These are phyloP conservation scores for Odontamblyopus lacepedii DNA, from an alignment of 2,797 vertebrate species.

Conservation along the genomic window DNA sequence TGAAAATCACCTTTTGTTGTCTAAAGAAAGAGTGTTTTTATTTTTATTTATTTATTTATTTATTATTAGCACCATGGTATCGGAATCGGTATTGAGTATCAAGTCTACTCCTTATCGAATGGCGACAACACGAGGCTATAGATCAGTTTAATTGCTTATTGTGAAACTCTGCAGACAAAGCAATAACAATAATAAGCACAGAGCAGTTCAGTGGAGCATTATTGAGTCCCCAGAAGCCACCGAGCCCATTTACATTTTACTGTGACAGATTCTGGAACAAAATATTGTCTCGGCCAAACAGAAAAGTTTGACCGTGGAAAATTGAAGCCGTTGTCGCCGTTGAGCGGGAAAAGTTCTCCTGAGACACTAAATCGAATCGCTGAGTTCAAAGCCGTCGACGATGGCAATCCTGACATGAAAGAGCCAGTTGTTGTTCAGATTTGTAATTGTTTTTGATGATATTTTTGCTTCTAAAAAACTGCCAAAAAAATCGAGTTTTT, in stretches of 20 bases:
- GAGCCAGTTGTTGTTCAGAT: background rate
- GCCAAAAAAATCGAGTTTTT: background rate
- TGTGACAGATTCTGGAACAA: background rate
- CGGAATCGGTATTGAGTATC: too few relatives aligned
- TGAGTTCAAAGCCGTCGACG: conserved; percentile 4
- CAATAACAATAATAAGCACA: background rate
- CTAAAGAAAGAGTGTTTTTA: too few relatives aligned
- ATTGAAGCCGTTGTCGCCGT: background rate
- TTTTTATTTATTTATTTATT: too few relatives aligned
- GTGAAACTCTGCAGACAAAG: too few relatives aligned
- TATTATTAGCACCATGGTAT: too few relatives aligned
- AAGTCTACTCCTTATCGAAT: too few relatives aligned
- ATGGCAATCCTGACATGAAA: background rate
- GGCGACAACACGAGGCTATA: too few relatives aligned
- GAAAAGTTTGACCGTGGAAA: background rate
- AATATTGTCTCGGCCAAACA: background rate
- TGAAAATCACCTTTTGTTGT: too few relatives aligned
- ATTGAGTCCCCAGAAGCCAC: background rate
- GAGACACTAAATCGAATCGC: background rate
- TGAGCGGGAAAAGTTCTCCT: background rate
- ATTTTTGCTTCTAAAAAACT: conserved; percentile 10
- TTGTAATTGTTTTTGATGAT: conserved; percentile 1
- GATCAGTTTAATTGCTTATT: too few relatives aligned
- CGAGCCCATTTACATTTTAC: background rate
- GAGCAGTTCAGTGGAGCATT: background rate